Conservation (phyloP, 2,797 vertebrate genomes). For the Tauraco hartlaubi region DNA sequence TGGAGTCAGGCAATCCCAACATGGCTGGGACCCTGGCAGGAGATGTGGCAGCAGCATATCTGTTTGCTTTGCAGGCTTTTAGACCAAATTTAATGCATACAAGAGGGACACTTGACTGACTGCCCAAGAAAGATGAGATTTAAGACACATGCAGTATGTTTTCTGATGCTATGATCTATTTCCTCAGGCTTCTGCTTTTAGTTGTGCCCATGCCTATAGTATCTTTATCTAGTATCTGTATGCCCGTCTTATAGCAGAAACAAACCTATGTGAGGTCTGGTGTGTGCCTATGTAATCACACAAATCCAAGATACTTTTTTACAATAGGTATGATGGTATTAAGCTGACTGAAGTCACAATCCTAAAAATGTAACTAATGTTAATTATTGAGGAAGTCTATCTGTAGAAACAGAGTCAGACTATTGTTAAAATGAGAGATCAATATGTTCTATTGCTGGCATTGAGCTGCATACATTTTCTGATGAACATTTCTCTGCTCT, state of each 20-base stretch:
- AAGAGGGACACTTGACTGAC: neutral
- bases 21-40: neutral
- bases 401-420: neutral
- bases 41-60: neutral
- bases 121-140: neutral
- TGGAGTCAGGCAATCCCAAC: neutral
- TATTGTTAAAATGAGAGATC: neutral
- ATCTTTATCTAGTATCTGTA: neutral
- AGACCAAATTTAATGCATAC: neutral
- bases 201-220: neutral
- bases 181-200: neutral
- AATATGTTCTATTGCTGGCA: neutral
- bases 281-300: neutral
- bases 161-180: neutral
- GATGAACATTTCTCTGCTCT: neutral
- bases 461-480: neutral
- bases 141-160: neutral
- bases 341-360: neutral
- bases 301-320: neutral
- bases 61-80: neutral
- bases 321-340: neutral
- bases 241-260: neutral
- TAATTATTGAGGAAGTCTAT: neutral
- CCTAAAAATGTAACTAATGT: neutral
- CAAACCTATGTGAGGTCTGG: neutral